Evolutionary conservation across 2,888 invertebrate genomes (phyloP).

Genomic region (Mythimna impura): DNA sequence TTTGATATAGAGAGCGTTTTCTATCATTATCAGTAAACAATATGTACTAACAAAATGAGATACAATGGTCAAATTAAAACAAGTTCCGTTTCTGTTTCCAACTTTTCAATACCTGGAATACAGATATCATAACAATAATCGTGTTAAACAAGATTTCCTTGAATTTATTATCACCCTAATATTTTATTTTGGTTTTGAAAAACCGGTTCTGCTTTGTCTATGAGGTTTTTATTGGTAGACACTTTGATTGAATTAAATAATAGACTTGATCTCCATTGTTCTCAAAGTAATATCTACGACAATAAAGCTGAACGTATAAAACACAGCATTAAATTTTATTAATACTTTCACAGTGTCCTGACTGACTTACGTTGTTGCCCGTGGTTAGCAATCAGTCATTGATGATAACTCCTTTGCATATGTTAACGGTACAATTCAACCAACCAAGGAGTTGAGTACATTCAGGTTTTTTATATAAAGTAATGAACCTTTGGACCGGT

Average conservation of each 20-base stretch:
- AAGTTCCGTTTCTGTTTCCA: background rate
- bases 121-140: background rate
- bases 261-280: background rate
- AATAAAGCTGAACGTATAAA: background rate
- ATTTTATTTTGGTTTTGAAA: constrained; percentile 2
- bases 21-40: too few relatives aligned
- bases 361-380: background rate
- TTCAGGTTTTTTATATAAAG: constrained; percentile 23
- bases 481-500: constrained; percentile 23
- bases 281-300: background rate
- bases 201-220: background rate
- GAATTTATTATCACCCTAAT: background rate
- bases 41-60: too few relatives aligned
- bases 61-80: too few relatives aligned
- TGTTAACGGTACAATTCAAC: constrained; percentile 19
- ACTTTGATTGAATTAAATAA: background rate
- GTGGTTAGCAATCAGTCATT: constrained; percentile 15
- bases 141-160: background rate
- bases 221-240: background rate
- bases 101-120: constrained; percentile 4
- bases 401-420: constrained; percentile 10
- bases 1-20: too few relatives aligned
- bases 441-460: background rate
- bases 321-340: background rate
- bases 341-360: background rate